A percentile compares a stretch with the other conserved stretches of the same genome.
phyloP scores from a whole-genome alignment of 2,797 vertebrate genomes.

The Knipowitschia caucasica region DNA sequence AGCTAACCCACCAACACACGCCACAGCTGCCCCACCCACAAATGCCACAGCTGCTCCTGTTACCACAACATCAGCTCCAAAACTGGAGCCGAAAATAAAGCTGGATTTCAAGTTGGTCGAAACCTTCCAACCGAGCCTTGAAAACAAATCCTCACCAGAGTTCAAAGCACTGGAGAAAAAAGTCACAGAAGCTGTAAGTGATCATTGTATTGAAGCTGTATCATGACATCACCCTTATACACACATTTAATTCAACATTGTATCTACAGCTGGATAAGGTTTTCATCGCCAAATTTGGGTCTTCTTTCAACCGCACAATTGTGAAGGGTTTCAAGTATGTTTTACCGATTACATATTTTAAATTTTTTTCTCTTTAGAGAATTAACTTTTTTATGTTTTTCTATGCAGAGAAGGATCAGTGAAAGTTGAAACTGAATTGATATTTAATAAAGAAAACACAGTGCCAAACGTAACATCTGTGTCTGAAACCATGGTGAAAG shows the following conservation, averaged over 20 bases:
- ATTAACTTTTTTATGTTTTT: neutral
- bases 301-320: neutral
- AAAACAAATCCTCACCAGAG: neutral
- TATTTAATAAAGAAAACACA: neutral
- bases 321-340: constrained; percentile 35
- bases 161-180: neutral
- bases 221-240: neutral
- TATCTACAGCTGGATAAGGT: neutral
- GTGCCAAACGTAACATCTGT: neutral
- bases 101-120: constrained; percentile 2
- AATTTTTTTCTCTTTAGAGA: neutral
- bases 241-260: neutral
- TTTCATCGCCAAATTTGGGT: rapidly evolving
- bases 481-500: constrained; percentile 1
- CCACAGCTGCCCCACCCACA: too few species aligned
- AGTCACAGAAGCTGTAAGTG: constrained; percentile 16
- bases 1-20: neutral
- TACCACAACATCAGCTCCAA: neutral
- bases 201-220: neutral
- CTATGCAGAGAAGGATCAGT: neutral
- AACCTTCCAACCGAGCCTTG: rapidly evolving
- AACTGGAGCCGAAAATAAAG: neutral
- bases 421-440: neutral
- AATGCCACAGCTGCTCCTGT: neutral
- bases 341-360: neutral